These are phyloP conservation scores for Gryllus longicercus DNA, from an alignment of 2,888 invertebrate genomes.

Conservation along the genomic window DNA sequence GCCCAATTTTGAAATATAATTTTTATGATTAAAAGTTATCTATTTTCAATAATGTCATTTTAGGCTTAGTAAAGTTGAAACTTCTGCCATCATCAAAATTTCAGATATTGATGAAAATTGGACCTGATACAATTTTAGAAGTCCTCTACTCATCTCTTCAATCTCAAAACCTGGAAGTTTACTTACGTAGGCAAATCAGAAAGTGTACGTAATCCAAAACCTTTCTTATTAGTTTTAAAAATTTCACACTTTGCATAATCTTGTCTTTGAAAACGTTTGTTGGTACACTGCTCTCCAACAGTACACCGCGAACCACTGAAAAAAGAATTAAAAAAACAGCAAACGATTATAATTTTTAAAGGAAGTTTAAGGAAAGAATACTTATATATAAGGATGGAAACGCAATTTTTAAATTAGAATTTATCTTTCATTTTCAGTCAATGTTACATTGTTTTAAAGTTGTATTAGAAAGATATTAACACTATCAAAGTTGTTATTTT, in stretches of 20 bases:
- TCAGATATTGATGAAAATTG: not conserved
- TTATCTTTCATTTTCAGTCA: no score
- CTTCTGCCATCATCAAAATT: not conserved
- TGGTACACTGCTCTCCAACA: slow-evolving; percentile 86
- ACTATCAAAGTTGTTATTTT: no score
- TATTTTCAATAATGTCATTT: no score
- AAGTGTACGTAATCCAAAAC: slow-evolving; percentile 83
- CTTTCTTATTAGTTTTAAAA: slow-evolving; percentile 91
- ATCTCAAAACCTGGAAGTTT: slow-evolving; percentile 21
- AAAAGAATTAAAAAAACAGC: not conserved
- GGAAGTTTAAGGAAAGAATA: no score
- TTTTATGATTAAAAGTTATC: no score
- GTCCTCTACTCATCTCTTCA: not conserved
- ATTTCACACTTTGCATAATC: slow-evolving; percentile 81
- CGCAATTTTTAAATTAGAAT: no score
- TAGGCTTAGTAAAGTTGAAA: slow-evolving; percentile 35
- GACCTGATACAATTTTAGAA: not conserved
- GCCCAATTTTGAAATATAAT: no score
- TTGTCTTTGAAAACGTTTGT: slow-evolving; percentile 86
- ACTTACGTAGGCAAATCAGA: slow-evolving; percentile 70
- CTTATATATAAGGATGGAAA: no score
- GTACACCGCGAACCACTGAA: slow-evolving; percentile 84
- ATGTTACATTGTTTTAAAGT: no score
- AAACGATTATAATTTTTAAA: not conserved
- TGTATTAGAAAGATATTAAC: no score